phyloP scores from a whole-genome alignment of 2,888 invertebrate species.

The Calameuta pallipes region DNA sequence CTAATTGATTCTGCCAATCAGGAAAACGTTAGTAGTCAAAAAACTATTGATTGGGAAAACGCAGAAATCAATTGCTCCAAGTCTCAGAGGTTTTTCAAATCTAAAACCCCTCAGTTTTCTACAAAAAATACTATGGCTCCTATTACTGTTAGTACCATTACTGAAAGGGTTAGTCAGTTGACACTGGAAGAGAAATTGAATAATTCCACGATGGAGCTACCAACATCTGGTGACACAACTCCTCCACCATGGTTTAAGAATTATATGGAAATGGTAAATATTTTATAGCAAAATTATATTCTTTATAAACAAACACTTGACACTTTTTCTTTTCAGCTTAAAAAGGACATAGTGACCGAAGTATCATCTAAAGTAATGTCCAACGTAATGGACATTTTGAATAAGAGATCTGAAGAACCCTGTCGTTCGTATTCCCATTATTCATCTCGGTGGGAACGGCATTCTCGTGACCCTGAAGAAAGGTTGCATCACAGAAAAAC shows the following conservation, averaged over 20 bases:
- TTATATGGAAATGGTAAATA: constrained; percentile 59
- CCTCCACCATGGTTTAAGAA: constrained; percentile 62
- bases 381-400: constrained; percentile 32
- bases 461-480: constrained; percentile 11
- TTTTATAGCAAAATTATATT: not conserved
- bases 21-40: constrained; percentile 1
- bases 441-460: constrained; percentile 1
- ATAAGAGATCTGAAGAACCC: constrained; percentile 8
- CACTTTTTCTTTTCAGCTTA: constrained; percentile 14
- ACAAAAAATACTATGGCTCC: constrained; percentile 14
- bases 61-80: not conserved
- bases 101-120: constrained; percentile 7
- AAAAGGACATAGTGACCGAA: constrained; percentile 41
- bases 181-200: constrained; percentile 21
- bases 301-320: not conserved
- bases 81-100: constrained; percentile 9
- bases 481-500: constrained; percentile 19
- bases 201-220: constrained; percentile 7
- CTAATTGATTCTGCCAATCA: constrained; percentile 12
- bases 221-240: constrained; percentile 9
- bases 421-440: constrained; percentile 10
- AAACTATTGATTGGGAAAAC: not conserved
- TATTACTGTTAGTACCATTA: constrained; percentile 5
- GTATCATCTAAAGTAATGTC: constrained; percentile 36
- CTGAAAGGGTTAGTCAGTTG: constrained; percentile 12